Percentiles rank a stretch among this genome's conserved stretches.
These are phyloP conservation scores for Trididemnum miniatum DNA, from an alignment of 23 tunicate species.

Conservation along the genomic window DNA sequence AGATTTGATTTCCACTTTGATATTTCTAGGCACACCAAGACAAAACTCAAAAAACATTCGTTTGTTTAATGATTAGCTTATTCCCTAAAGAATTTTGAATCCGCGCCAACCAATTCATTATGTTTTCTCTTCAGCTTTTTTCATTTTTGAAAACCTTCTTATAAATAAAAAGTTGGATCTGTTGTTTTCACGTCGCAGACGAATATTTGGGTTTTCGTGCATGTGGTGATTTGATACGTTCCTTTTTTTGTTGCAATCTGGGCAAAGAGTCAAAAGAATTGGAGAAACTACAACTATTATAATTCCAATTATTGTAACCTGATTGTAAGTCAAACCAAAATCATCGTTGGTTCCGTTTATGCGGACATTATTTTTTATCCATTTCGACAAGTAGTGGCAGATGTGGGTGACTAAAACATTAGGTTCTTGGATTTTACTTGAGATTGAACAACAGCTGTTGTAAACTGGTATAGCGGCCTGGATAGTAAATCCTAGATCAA, in stretches of 20 bases:
- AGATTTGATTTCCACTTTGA: too few relatives aligned
- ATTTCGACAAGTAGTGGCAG: neutral
- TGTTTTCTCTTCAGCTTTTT: too few relatives aligned
- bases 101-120: too few relatives aligned
- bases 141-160: neutral
- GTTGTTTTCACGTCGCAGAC: neutral
- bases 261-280: conserved; percentile 72
- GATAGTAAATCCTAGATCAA: conserved; percentile 1
- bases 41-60: too few relatives aligned
- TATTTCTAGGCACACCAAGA: too few relatives aligned
- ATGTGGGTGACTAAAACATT: neutral
- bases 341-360: neutral
- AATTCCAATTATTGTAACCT: conserved; percentile 72
- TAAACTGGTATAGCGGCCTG: neutral
- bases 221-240: neutral
- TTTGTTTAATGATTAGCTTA: too few relatives aligned
- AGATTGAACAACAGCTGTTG: neutral
- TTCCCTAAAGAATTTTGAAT: too few relatives aligned
- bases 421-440: neutral
- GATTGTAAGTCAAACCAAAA: conserved; percentile 41
- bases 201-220: neutral
- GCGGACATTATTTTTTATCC: neutral
- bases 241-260: conserved; percentile 63
- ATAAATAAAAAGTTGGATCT: neutral
- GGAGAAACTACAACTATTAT: conserved; percentile 60